A percentile compares a stretch with the other conserved stretches of the same genome.
phyloP scores from a whole-genome alignment of 1,140 invertebrate genomes.

The Venturia canescens region DNA sequence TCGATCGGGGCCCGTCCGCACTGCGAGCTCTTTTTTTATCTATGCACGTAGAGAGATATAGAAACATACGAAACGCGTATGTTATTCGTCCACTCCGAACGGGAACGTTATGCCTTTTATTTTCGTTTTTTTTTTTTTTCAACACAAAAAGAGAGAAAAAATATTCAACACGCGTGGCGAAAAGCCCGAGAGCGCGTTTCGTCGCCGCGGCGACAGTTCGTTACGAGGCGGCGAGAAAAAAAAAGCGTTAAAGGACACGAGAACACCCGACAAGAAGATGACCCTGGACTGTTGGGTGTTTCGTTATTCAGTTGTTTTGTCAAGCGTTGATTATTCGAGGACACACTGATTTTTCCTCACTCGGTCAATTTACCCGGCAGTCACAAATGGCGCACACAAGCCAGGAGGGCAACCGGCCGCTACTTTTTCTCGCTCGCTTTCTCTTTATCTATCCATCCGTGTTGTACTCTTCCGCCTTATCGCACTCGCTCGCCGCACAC shows the following conservation, averaged over 20 bases:
- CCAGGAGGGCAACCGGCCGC: slow-evolving; percentile 34
- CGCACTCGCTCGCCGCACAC: slow-evolving; percentile 2
- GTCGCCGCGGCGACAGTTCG: neutral
- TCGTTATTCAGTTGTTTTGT: slow-evolving; percentile 1
- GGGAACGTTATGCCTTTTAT: neutral
- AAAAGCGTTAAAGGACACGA: neutral
- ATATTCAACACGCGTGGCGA: neutral
- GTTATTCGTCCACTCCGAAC: slow-evolving; percentile 16
- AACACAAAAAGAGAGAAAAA: neutral
- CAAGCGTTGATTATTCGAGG: slow-evolving; percentile 53
- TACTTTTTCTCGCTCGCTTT: slow-evolving; percentile 9
- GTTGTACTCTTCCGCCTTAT: slow-evolving; percentile 25
- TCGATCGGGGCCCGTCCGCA: slow-evolving; percentile 4
- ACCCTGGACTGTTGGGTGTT: neutral
- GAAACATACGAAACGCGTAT: neutral
- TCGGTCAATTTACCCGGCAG: slow-evolving; percentile 34
- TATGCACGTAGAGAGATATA: neutral
- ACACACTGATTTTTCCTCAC: slow-evolving; percentile 39
- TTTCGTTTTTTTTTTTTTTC: too few relatives aligned
- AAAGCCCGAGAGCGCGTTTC: neutral
- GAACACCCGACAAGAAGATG: neutral
- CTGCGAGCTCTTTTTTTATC: neutral
- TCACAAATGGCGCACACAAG: slow-evolving; percentile 43
- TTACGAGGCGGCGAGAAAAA: neutral
- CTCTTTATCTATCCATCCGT: slow-evolving; percentile 35